phyloP scores from a whole-genome alignment of 2,113 vertebrate species.

The Rissa tridactyla region DNA sequence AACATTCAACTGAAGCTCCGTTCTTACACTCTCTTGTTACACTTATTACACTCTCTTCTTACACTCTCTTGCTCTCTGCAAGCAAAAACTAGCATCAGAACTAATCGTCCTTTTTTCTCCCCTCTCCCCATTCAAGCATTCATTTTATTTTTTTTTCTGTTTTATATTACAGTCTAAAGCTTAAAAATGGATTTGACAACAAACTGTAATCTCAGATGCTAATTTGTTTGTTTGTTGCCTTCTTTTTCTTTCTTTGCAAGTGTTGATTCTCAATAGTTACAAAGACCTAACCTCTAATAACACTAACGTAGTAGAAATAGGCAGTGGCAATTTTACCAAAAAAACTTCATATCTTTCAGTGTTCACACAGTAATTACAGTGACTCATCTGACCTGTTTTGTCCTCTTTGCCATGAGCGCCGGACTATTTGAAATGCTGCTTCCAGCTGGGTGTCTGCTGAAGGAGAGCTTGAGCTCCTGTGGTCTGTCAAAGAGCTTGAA shows the following conservation, averaged over 20 bases:
- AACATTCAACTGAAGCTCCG: not conserved
- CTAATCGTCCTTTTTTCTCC: not conserved
- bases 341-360: not conserved
- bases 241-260: not conserved
- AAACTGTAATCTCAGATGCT: not conserved
- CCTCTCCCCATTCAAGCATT: not conserved
- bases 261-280: not conserved
- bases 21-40: not conserved
- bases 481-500: slow-evolving; percentile 90
- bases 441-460: slow-evolving; percentile 80
- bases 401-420: slow-evolving; percentile 94
- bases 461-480: slow-evolving; percentile 80
- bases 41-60: not conserved
- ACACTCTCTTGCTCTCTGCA: not conserved
- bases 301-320: not conserved
- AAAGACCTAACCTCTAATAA: not conserved
- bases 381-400: slow-evolving; percentile 86
- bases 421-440: slow-evolving; percentile 88
- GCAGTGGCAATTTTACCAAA: not conserved
- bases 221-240: not conserved
- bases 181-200: not conserved
- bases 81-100: not conserved
- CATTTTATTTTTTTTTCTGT: not conserved
- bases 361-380: not conserved
- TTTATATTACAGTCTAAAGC: not conserved